Base-by-base conservation (phyloP, 53 echinoderm and acorn worm genomes). In the Holothuria scabra region DNA sequence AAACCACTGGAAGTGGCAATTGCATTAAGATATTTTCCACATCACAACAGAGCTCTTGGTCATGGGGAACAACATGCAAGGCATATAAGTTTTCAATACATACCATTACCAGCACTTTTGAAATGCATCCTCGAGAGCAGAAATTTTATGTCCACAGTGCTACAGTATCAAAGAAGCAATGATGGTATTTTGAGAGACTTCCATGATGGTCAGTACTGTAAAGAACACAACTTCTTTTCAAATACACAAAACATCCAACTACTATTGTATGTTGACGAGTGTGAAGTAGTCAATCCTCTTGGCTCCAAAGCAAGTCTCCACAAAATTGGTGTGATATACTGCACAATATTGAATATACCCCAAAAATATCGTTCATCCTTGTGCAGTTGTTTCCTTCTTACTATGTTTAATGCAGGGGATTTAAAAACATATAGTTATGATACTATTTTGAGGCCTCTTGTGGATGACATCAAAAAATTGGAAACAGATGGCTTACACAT, bases 111-210 rank as follows among this genome's bases (percentile, higher is more conserved):
- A 44, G n/a, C 26, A 28, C 67, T 83, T 4, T 55, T 87, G 22
- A 87, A 90, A 59, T 56, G 59, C 23, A 64, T 87, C 29, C 59
- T 86, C 44, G 90, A 90, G 67, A 87, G 87, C 28, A 83, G 75
- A 65, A 80, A 86, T 21, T 58, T 86, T 1, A 59, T 79, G 80
- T 52, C 74, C 20, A 62, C 79, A 46, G 67, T 62, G 29, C 23
- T 38, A 14, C 56, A 84, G 55, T 80, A 89, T 23, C 26, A 18
- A 29, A 79, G 69, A 21, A 90, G 83, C 62, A 41, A 82, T 49
- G 90, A 90, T 82, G 74, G 69, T 9, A 25, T 86, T 14, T 9
- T 86, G 70, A 24, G 70, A 56, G 87, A 83, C 48, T 88, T 88
- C 21, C 46, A 72, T 46, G 88, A 88, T 88, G 83, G 84, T 1